Evolutionary conservation across 2,888 invertebrate species (phyloP), one percentile per base, ranked within the genome.

Genomic region (Acanthosepion esculentum): DNA sequence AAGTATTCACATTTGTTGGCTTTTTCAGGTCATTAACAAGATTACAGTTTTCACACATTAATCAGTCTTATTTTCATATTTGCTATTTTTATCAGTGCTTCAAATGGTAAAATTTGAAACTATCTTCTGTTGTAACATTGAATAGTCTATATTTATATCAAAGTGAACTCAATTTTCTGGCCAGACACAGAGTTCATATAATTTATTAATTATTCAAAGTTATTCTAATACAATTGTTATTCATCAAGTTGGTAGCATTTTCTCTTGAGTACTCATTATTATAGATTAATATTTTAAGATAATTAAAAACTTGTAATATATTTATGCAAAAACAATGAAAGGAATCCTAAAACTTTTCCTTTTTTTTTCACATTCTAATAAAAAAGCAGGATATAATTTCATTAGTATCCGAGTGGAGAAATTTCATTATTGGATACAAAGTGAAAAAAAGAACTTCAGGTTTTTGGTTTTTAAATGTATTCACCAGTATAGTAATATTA

Each of bases 51-150:
- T 78, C 78, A 78, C 78, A 78, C 78, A 78, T 78, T 78, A 78
- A 78, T 78, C 78, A 78, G 78, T 33, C 78, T 78, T 33, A 78
- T 78, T 78, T 78, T 78, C 78, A 78, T 78, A 78, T n/a, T 78
- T 78, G n/a, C 18, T 78, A n/a, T 18, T 78, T 78, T 78, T n/a
- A 78, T n/a, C n/a, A n/a, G 33, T 78, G 78, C 78, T 78, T 78
- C 4, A n/a, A 78, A 78, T 33, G 15, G n/a, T 78, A 33, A 78
- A 78, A 78, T 78, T n/a, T 78, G 78, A 78, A 78, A 78, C 78
- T n/a, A 78, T 78, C 18, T 10, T 78, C 5, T 10, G 78, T 18
- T 78, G 78, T 18, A 78, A n/a, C 33, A 78, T 78, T 10, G 78
- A 78, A 10, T 78, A n/a, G 29, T 12, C 3, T 55, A 55, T 55